A percentile compares a stretch with the other conserved stretches of the same genome.
Evolutionary conservation across 2,113 vertebrate genomes (phyloP).

Genomic region (Mustela nigripes): DNA sequence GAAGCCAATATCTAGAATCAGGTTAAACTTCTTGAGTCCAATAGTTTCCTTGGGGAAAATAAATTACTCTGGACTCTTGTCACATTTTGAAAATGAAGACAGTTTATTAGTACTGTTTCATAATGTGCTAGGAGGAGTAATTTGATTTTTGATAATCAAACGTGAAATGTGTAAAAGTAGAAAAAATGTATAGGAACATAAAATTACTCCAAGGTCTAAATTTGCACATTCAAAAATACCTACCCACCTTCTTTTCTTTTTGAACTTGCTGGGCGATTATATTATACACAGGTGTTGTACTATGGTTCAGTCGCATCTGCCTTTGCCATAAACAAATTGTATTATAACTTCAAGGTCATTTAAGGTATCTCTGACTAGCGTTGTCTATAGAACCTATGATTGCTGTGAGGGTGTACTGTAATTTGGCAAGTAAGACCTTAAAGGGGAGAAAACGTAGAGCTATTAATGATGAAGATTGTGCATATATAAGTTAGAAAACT

Average conservation of each 20-base stretch:
- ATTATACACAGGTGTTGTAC: neutral
- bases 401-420: neutral
- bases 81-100: slow-evolving; percentile 47
- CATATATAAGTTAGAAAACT: slow-evolving; percentile 49
- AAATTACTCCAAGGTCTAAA: neutral
- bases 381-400: neutral
- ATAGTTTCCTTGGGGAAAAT: slow-evolving; percentile 35
- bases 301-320: neutral
- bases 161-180: neutral
- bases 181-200: slow-evolving; percentile 33
- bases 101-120: neutral
- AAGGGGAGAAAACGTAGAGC: neutral
- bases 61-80: slow-evolving; percentile 25
- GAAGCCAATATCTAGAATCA: slow-evolving; percentile 18
- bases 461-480: slow-evolving; percentile 31
- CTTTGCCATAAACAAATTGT: neutral
- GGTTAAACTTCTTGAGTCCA: neutral
- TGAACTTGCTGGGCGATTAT: slow-evolving; percentile 42
- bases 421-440: slow-evolving; percentile 23
- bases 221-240: slow-evolving; percentile 28
- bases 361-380: slow-evolving; percentile 1
- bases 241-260: slow-evolving; percentile 26
- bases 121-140: neutral
- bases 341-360: slow-evolving; percentile 37
- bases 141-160: slow-evolving; percentile 58